phyloP scores from a whole-genome alignment of 2,113 vertebrate genomes.

The Micronycteris hirsuta region DNA sequence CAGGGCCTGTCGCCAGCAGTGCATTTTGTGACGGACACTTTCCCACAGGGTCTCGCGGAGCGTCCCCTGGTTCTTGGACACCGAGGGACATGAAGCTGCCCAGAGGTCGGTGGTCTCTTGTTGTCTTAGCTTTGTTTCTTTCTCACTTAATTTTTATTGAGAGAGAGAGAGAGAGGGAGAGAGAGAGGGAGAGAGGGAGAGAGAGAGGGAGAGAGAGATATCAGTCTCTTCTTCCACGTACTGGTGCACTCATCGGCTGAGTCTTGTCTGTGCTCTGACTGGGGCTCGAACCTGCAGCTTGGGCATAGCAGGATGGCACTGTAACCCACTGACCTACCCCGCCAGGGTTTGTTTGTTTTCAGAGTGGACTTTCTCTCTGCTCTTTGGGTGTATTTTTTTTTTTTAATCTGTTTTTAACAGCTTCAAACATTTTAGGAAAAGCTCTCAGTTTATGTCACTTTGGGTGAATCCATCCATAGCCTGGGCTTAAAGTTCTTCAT shows the following conservation, averaged over 20 bases:
- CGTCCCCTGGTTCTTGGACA: neutral
- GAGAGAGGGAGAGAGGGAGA: too few relatives aligned
- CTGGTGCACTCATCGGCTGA: too few relatives aligned
- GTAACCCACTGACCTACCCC: too few relatives aligned
- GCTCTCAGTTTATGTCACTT: neutral
- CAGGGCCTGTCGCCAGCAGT: fast-evolving
- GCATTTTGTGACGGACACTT: fast-evolving
- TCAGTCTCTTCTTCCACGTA: too few relatives aligned
- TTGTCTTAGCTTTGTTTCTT: neutral
- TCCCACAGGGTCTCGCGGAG: neutral
- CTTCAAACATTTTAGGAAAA: neutral
- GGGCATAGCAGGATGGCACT: too few relatives aligned
- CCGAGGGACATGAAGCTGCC: neutral
- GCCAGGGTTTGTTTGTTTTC: neutral
- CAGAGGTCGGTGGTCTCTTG: constrained; percentile 18
- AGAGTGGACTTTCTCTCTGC: neutral
- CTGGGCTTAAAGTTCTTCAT: neutral
- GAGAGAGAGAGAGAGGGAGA: too few relatives aligned
- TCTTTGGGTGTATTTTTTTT: neutral
- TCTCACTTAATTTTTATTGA: too few relatives aligned
- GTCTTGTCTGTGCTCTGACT: too few relatives aligned
- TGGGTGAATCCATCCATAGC: neutral
- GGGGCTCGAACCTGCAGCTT: too few relatives aligned
- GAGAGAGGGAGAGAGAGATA: too few relatives aligned
- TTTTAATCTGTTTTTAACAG: neutral